phyloP scores from a whole-genome alignment of 2,888 invertebrate species.

The Cartodere bifasciata region DNA sequence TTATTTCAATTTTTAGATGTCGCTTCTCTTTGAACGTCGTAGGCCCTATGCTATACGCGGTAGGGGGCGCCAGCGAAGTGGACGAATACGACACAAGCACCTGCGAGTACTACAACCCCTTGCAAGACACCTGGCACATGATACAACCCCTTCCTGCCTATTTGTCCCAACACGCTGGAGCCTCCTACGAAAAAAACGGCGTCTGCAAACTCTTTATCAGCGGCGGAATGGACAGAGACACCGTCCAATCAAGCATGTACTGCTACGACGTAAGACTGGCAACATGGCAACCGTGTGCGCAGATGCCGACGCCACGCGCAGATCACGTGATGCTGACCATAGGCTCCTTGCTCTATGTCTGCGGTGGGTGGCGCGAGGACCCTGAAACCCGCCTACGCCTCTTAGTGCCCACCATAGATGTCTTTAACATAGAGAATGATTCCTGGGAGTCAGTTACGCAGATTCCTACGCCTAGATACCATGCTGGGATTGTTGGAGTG shows the following conservation, averaged over 20 bases:
- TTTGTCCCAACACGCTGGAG: conserved; percentile 46
- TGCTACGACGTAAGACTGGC: conserved; percentile 40
- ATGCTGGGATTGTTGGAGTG: conserved; percentile 51
- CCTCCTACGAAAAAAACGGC: conserved; percentile 33
- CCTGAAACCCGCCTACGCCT: conserved; percentile 33
- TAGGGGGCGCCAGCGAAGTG: conserved; percentile 50
- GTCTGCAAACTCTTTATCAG: conserved; percentile 35
- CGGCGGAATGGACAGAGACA: conserved; percentile 44
- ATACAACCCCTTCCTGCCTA: conserved; percentile 42
- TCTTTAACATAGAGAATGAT: conserved; percentile 45
- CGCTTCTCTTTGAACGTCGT: conserved; percentile 52
- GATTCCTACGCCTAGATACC: conserved; percentile 54
- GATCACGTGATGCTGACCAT: conserved; percentile 51
- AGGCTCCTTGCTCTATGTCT: conserved; percentile 45
- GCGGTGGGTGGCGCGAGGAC: conserved; percentile 53
- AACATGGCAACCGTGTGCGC: conserved; percentile 41
- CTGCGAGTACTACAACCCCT: conserved; percentile 51
- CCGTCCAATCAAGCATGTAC: conserved; percentile 36
- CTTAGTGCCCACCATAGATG: conserved; percentile 48
- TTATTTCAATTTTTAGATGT: no score
- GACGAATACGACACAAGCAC: conserved; percentile 38
- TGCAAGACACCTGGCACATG: conserved; percentile 48
- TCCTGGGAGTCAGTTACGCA: conserved; percentile 47
- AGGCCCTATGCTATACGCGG: conserved; percentile 42
- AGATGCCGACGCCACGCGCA: conserved; percentile 47